Evolutionary conservation across 2,797 vertebrate genomes (phyloP).

Genomic region (Pempheris klunzingeri): DNA sequence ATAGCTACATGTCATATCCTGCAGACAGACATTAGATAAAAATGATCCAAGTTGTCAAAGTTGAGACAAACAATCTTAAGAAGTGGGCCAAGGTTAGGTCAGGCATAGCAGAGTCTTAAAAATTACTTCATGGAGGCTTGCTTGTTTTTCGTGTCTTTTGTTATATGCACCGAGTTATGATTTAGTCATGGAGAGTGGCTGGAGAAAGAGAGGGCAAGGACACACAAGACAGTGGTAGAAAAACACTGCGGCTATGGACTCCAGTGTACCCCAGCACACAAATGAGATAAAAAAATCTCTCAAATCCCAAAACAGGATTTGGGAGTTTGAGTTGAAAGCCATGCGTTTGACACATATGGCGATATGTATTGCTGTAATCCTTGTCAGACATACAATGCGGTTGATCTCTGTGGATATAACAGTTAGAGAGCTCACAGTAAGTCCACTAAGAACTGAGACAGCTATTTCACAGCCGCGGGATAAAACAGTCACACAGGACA

Average conservation of each 20-base stretch:
- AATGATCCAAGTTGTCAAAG: not conserved
- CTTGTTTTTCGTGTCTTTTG: constrained; percentile 11
- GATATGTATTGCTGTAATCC: not conserved
- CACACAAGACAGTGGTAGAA: not conserved
- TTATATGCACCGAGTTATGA: constrained; percentile 1
- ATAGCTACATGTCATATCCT: not conserved
- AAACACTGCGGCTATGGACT: not conserved
- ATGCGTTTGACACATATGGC: not conserved
- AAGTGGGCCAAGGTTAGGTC: not conserved
- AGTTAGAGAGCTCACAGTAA: not conserved
- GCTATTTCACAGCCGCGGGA: not conserved
- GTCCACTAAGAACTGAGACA: not conserved
- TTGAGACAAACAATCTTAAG: not conserved
- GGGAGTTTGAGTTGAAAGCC: not conserved
- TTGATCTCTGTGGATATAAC: not conserved
- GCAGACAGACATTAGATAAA: not conserved
- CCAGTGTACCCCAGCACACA: not conserved
- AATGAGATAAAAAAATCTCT: constrained; percentile 17
- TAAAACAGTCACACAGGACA: not conserved
- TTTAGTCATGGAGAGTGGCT: constrained; percentile 13
- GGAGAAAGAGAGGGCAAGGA: constrained; percentile 6
- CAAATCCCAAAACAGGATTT: not conserved
- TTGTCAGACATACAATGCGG: not conserved
- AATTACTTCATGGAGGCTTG: constrained; percentile 7
- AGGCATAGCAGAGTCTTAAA: not conserved